Evolutionary conservation across 1,140 invertebrate species (phyloP), one percentile per base, ranked within the genome.

Genomic region (Elymnias hypermnestra): DNA sequence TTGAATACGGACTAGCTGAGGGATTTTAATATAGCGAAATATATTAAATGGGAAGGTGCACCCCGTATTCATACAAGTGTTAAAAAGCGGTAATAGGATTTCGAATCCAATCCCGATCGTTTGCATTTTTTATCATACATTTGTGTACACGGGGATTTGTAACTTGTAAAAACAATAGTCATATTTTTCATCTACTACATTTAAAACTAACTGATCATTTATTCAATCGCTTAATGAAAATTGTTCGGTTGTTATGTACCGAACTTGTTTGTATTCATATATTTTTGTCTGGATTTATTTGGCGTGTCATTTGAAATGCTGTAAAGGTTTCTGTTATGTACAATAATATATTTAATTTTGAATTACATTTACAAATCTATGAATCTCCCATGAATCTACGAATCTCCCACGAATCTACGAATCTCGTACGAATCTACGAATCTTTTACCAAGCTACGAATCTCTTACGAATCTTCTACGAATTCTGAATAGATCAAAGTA

Each of bases 41-140:
- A 60, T 60, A 68, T 62, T 61, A 57, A 68, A 77, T 70, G 62
- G 65, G 57, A 72, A 65, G 52, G 53, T 67, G 58, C 58, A 61
- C 39, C 50, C 6, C 60, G 64, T 59, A 67, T 68, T 75, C 73
- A 70, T 72, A 75, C 68, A 69, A 75, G 76, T 77, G 66, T 69
- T 77, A 73, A 75, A 75, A 74, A 72, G 64, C 71, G 64, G 72
- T 70, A 75, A 78, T 67, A 68, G 68, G 69, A 74, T 75, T 77
- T 75, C 59, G 46, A 71, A 72, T 74, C 55, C 63, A 74, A 72
- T 69, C 55, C 56, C 60, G 53, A 67, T 65, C 68, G 59, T 58
- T 58, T 63, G 60, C 62, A 70, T 59, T 62, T 72, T 75, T 68
- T 70, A 70, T 72, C 63, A 41, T 46, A 36, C 38, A 48, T 51